Base-by-base conservation (phyloP, 2,888 invertebrate species). In the Heterodera filipjevi region DNA sequence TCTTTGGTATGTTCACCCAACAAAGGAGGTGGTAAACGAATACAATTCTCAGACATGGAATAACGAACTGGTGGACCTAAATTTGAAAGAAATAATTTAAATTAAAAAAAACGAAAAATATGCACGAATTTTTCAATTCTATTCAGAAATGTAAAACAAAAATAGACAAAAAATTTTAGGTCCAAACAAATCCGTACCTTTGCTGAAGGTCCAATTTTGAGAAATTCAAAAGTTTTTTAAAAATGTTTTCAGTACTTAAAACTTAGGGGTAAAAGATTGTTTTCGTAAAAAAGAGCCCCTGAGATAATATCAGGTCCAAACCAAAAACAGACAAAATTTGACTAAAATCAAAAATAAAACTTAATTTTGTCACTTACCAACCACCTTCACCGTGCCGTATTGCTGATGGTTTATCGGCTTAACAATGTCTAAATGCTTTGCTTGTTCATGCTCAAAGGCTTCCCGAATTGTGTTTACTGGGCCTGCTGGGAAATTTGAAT, bases 1-100 rank as follows among this genome's bases (percentile, higher is more conserved):
- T 93, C 92, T 79, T 91, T 91, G 0, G 97, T 96, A 88, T 98
- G 96, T 89, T 97, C 93, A 0, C 96, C 97, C 39, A 96, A 90
- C 12, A 91, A 90, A 0, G 97, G 97, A 0, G 97, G 96, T 0
- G 95, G 80, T 3, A 91, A 91, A 79, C 93, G 92, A 0, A 93
- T 92, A 82, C 90, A 90, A 88, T 95, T 94, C 0, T 92, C 92
- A 0, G 93, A 93, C 75, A 92, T 92, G 85, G 94, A 94, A 89
- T 93, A 97, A 70, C 53, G 53, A 1, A 81, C 77, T 19, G 81
- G 59, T 3, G 81, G 81, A 14, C 77, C 79, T 79, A 49, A 78
- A 78, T 1, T 73, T 3, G n/a, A 71, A 19, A 5, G 2, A 33
- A 74, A 19, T 32, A 49, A 44, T 44, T 5, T 5, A 44, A 44